These are phyloP conservation scores for Drepana arcuata DNA, from an alignment of 1,140 invertebrate genomes.

Conservation along the genomic window DNA sequence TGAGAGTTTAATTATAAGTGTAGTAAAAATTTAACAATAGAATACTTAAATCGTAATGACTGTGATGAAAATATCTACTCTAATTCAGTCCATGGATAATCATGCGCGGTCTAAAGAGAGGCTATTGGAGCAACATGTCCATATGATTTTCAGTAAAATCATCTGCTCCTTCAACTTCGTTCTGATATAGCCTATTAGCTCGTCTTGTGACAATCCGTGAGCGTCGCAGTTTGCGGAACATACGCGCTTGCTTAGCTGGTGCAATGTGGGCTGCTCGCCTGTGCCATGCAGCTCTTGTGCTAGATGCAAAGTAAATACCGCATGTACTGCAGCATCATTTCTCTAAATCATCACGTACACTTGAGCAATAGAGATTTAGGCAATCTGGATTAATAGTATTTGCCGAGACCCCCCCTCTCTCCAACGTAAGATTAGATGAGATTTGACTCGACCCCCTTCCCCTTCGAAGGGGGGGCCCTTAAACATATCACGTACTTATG, in stretches of 20 bases:
- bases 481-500: too few species aligned
- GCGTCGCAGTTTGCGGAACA: background rate
- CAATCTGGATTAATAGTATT: too few species aligned
- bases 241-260: slow-evolving; percentile 1
- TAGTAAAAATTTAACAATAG: slow-evolving; percentile 1
- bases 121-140: slow-evolving; percentile 13
- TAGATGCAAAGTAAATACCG: slow-evolving; percentile 1
- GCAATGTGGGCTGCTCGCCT: slow-evolving; percentile 1
- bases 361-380: slow-evolving; percentile 1
- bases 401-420: background rate
- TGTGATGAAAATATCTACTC: slow-evolving; percentile 1
- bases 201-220: slow-evolving; percentile 1
- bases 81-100: slow-evolving; percentile 13
- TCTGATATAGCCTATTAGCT: slow-evolving; percentile 5
- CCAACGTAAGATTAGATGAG: background rate
- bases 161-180: slow-evolving; percentile 12
- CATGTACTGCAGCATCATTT: slow-evolving; percentile 1
- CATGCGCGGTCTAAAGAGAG: slow-evolving; percentile 13
- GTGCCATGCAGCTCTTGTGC: slow-evolving; percentile 1
- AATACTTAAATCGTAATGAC: slow-evolving; percentile 1
- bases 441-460: background rate
- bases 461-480: too few species aligned
- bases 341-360: slow-evolving; percentile 1
- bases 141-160: slow-evolving; percentile 14
- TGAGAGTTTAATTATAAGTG: slow-evolving; percentile 4